Evolutionary conservation across 2,888 invertebrate genomes (phyloP).

Genomic region (Orthosia cruda): DNA sequence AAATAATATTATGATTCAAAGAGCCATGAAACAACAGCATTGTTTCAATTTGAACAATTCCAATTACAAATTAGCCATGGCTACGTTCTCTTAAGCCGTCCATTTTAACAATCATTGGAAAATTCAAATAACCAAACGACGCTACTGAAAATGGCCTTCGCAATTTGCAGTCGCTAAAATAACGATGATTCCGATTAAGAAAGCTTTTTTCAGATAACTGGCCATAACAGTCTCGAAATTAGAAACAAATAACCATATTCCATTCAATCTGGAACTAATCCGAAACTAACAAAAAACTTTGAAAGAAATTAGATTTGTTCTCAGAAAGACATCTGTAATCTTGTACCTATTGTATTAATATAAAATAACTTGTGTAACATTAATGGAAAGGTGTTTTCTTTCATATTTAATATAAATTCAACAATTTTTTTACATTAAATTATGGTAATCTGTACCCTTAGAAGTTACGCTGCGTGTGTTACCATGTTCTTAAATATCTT

Average conservation of each 20-base stretch:
- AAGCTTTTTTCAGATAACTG: conserved; percentile 1
- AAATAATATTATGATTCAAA: too few relatives aligned
- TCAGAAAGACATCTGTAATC: conserved; percentile 36
- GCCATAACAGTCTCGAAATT: neutral
- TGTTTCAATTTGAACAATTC: neutral
- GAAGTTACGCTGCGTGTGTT: too few relatives aligned
- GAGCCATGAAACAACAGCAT: too few relatives aligned
- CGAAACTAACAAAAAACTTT: neutral
- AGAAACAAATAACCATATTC: neutral
- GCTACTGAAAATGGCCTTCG: neutral
- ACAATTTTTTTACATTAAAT: too few relatives aligned
- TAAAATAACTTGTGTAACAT: conserved; percentile 33
- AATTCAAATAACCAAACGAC: conserved; percentile 6
- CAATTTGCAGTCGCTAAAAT: conserved; percentile 8
- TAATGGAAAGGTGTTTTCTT: conserved; percentile 36
- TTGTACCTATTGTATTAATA: conserved; percentile 35
- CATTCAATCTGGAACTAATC: neutral
- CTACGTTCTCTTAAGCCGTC: too few relatives aligned
- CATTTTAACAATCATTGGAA: conserved; percentile 19
- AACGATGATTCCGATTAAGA: conserved; percentile 1
- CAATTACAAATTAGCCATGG: neutral
- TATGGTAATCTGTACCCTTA: too few relatives aligned
- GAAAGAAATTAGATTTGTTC: conserved; percentile 44
- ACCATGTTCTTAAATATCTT: conserved; percentile 33
- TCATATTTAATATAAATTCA: too few relatives aligned